Percentiles rank a stretch among this genome's conserved stretches.
Evolutionary conservation across 2,888 invertebrate genomes (phyloP).

Genomic region (Hypena proboscidalis): DNA sequence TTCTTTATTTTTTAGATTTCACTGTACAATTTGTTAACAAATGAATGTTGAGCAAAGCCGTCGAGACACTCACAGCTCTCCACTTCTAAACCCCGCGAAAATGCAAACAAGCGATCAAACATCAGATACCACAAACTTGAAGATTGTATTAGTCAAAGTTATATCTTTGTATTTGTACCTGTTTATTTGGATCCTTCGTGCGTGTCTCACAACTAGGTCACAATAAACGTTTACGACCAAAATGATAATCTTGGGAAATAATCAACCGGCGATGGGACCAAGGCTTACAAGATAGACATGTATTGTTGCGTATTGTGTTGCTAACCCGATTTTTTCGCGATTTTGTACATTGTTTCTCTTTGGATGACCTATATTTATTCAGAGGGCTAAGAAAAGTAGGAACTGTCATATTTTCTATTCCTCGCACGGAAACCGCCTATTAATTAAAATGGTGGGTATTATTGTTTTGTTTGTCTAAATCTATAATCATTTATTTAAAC

Average conservation of each 20-base stretch:
- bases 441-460: no score
- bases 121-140: slow-evolving; percentile 12
- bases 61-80: no score
- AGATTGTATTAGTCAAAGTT: slow-evolving; percentile 40
- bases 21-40: no score
- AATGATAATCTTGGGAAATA: slow-evolving; percentile 70
- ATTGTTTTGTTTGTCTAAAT: no score
- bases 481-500: no score
- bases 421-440: no score
- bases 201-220: slow-evolving; percentile 69
- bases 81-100: no score
- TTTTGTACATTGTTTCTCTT: slow-evolving; percentile 6
- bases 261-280: slow-evolving; percentile 59
- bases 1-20: no score
- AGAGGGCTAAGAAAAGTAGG: no score
- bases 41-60: no score
- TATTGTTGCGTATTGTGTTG: slow-evolving; percentile 8
- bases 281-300: slow-evolving; percentile 16
- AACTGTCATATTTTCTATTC: no score
- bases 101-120: slow-evolving; percentile 1
- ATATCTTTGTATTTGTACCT: slow-evolving; percentile 24
- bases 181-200: slow-evolving; percentile 62
- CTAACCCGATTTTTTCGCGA: slow-evolving; percentile 10
- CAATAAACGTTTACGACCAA: slow-evolving; percentile 71
- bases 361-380: no score